phyloP scores from a whole-genome alignment of 2,113 vertebrate species.

The Channa maculata region DNA sequence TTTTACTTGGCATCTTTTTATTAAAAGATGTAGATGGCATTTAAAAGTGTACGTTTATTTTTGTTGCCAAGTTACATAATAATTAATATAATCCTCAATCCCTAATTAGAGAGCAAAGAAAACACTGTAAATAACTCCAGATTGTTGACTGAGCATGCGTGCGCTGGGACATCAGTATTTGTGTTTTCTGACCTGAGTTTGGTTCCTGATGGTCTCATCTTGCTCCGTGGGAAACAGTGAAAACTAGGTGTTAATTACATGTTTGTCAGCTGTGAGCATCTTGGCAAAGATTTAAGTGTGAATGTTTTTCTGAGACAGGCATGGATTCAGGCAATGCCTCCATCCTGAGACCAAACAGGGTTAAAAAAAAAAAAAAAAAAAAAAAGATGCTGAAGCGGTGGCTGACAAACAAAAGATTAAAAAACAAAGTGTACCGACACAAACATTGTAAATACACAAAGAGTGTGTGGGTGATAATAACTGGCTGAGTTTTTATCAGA shows the following conservation, averaged over 20 bases:
- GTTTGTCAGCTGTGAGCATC: slow-evolving; percentile 9
- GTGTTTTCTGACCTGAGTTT: slow-evolving; percentile 11
- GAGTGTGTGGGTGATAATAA: neutral
- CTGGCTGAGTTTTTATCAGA: neutral
- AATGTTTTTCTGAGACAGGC: slow-evolving; percentile 21
- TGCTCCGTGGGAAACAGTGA: slow-evolving; percentile 15
- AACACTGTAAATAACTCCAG: neutral
- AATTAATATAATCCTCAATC: too few species aligned
- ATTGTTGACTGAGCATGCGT: neutral
- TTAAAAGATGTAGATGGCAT: too few species aligned
- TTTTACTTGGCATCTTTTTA: too few species aligned
- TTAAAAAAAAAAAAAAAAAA: neutral
- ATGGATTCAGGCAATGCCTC: slow-evolving; percentile 19
- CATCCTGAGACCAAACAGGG: neutral
- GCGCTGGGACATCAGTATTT: neutral
- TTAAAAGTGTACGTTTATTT: too few species aligned
- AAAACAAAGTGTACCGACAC: neutral
- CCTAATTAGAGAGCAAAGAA: too few species aligned
- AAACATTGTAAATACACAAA: neutral
- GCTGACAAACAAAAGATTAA: neutral
- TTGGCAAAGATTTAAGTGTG: slow-evolving; percentile 10
- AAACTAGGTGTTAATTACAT: slow-evolving; percentile 46
- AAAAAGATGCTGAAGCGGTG: neutral
- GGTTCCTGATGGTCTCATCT: slow-evolving; percentile 20
- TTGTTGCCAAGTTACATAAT: too few species aligned